Evolutionary conservation across 2,888 invertebrate species (phyloP).

Genomic region (Euplexia lucipara): DNA sequence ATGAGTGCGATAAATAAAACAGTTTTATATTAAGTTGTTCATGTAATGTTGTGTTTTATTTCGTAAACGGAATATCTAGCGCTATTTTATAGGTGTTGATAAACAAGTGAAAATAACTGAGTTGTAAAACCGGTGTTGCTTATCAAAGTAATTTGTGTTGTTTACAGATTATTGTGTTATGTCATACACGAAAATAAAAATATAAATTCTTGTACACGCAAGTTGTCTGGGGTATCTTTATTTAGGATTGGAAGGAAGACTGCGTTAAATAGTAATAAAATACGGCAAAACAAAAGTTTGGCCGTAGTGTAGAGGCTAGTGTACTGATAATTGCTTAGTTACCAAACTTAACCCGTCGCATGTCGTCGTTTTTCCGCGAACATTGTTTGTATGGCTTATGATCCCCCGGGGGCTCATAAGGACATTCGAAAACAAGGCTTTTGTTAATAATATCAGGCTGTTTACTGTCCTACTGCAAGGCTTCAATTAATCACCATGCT

Average conservation of each 20-base stretch:
- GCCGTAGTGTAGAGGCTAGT: too few species aligned
- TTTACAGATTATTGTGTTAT: neutral
- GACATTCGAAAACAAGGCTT: too few species aligned
- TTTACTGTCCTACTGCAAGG: too few species aligned
- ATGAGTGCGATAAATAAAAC: constrained; percentile 55
- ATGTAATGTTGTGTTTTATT: constrained; percentile 52
- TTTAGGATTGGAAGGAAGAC: too few species aligned
- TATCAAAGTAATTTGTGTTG: neutral
- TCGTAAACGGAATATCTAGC: constrained; percentile 8
- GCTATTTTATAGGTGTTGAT: constrained; percentile 40
- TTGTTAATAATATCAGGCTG: too few species aligned
- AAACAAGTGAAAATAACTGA: constrained; percentile 24
- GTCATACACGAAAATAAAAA: neutral
- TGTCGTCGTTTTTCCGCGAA: too few species aligned
- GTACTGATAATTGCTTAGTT: constrained; percentile 30
- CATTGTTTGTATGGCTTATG: too few species aligned
- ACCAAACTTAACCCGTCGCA: too few species aligned
- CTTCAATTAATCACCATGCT: too few species aligned
- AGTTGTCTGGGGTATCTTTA: neutral
- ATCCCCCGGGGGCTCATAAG: too few species aligned
- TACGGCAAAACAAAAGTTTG: too few species aligned
- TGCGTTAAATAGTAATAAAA: too few species aligned
- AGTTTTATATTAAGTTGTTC: constrained; percentile 31
- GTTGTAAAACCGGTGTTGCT: constrained; percentile 23
- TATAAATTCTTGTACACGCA: neutral